Percentiles rank a stretch among this genome's conserved stretches.
These are phyloP conservation scores for Aplochiton taeniatus DNA, from an alignment of 2,797 vertebrate species.

Conservation along the genomic window DNA sequence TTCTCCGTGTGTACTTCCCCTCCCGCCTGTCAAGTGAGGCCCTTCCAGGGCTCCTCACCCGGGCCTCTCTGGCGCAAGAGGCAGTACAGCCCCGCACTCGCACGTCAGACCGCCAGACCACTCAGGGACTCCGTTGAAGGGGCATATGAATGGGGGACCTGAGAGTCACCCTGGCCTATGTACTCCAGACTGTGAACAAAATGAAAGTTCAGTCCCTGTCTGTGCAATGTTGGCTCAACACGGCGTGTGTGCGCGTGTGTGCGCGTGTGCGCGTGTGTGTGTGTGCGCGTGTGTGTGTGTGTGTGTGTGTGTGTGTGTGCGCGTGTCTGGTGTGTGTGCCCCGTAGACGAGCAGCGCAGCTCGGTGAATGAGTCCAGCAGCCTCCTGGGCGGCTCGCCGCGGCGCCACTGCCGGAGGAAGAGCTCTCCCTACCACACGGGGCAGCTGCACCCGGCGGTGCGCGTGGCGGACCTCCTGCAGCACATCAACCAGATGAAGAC, in stretches of 20 bases:
- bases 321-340: no score
- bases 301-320: conserved; percentile 14
- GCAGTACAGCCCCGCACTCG: no score
- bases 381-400: conserved; percentile 86
- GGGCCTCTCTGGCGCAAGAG: no score
- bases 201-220: neutral
- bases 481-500: conserved; percentile 99
- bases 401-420: conserved; percentile 84
- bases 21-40: no score
- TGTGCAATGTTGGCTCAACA: neutral
- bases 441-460: conserved; percentile 91
- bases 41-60: no score
- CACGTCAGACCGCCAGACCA: no score
- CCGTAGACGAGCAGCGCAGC: conserved; percentile 85
- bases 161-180: no score
- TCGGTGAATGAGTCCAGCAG: conserved; percentile 92
- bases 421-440: conserved; percentile 93
- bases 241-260: conserved; percentile 9
- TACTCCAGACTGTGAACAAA: neutral
- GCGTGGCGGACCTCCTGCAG: conserved; percentile 93
- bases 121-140: no score
- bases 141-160: no score
- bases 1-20: no score
- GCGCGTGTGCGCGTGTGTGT: neutral
- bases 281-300: conserved; percentile 6